phyloP scores from a whole-genome alignment of 2,888 invertebrate species.

The Athrips mouffetella region DNA sequence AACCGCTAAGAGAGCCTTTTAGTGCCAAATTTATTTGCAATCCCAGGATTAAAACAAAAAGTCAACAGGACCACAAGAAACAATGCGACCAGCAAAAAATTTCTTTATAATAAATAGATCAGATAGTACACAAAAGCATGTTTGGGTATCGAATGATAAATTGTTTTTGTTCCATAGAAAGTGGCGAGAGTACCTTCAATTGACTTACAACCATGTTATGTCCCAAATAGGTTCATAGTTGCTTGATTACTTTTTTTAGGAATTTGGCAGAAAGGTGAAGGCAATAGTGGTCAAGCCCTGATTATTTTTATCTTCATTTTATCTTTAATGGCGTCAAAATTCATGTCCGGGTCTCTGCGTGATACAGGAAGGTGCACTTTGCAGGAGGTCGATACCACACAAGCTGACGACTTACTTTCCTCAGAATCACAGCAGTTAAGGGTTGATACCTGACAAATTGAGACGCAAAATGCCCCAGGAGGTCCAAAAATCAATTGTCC shows the following conservation, averaged over 20 bases:
- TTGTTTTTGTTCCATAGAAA: conserved; percentile 45
- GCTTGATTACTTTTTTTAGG: not conserved
- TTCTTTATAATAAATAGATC: conserved; percentile 68
- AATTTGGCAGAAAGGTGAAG: conserved; percentile 15
- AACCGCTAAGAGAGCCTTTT: conserved; percentile 46
- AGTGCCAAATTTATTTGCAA: conserved; percentile 67
- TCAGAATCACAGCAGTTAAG: conserved; percentile 44
- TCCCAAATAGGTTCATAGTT: not conserved
- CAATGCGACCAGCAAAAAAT: conserved; percentile 62
- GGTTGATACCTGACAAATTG: conserved; percentile 65
- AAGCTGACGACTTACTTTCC: conserved; percentile 65
- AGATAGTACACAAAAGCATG: conserved; percentile 65
- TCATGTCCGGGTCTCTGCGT: conserved; percentile 68
- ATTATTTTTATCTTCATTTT: conserved; percentile 65
- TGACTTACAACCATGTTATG: not conserved
- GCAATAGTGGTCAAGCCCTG: conserved; percentile 57
- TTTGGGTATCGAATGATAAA: conserved; percentile 61
- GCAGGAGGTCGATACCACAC: conserved; percentile 64
- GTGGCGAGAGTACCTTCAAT: conserved; percentile 11
- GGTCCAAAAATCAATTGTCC: conserved; percentile 47
- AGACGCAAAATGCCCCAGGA: conserved; percentile 52
- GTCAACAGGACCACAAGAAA: conserved; percentile 54
- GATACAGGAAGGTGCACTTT: conserved; percentile 69
- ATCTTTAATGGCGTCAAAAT: conserved; percentile 74
- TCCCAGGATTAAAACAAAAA: conserved; percentile 65